Evolutionary conservation across 37 sponge, comb jelly and placozoan genomes (phyloP).

Genomic region (Bolinopsis microptera): DNA sequence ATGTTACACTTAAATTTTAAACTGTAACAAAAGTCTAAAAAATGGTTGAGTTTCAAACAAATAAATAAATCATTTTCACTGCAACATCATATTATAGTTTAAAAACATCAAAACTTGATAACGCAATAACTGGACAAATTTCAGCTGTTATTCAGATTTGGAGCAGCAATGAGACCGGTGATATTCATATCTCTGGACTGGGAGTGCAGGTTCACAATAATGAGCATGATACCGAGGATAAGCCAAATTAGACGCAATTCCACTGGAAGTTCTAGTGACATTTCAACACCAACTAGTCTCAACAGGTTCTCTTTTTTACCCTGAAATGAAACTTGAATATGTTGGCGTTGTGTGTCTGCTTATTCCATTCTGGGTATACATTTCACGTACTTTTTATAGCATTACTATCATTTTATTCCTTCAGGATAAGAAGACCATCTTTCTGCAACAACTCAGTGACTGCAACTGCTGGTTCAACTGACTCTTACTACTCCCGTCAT

Average conservation of each 20-base stretch:
- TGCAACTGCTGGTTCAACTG: background rate
- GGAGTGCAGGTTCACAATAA: conserved; percentile 11
- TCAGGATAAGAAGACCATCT: conserved; percentile 8
- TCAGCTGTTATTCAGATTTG: conserved; percentile 17
- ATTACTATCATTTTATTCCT: too few relatives aligned
- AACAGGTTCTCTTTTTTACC: conserved; percentile 31
- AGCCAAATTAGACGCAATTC: background rate
- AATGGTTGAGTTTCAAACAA: too few relatives aligned
- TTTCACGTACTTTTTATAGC: too few relatives aligned
- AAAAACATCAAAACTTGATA: too few relatives aligned
- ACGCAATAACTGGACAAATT: too few relatives aligned
- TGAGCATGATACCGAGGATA: background rate
- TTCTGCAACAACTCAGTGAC: conserved; percentile 24
- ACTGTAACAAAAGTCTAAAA: too few relatives aligned
- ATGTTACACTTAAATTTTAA: too few relatives aligned
- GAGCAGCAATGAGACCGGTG: background rate
- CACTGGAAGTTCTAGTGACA: background rate
- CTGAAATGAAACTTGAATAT: too few relatives aligned
- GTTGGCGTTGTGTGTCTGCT: too few relatives aligned
- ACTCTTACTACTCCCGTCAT: conserved; percentile 4
- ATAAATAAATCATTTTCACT: too few relatives aligned
- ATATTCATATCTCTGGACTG: conserved; percentile 22
- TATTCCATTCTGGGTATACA: too few relatives aligned
- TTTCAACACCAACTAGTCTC: background rate
- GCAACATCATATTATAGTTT: too few relatives aligned